Conservation (phyloP, 2,888 invertebrate species). For the Eristalis arbustorum region DNA sequence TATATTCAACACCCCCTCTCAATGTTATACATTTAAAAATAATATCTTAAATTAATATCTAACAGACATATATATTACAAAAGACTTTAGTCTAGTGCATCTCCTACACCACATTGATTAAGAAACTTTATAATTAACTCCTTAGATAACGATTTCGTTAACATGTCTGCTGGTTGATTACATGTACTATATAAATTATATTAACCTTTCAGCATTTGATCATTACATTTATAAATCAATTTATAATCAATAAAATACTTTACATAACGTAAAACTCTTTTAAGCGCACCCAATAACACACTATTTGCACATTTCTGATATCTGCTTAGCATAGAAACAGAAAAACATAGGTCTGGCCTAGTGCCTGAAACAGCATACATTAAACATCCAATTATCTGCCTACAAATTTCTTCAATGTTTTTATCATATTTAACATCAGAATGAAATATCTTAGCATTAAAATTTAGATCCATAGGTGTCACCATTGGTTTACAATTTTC, state of each 20-base stretch:
- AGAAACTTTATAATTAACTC: too few relatives aligned
- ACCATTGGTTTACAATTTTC: constrained; percentile 27
- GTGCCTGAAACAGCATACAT: constrained; percentile 29
- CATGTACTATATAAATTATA: constrained; percentile 11
- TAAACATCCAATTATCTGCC: constrained; percentile 26
- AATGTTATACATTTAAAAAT: too few relatives aligned
- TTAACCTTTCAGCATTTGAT: constrained; percentile 31
- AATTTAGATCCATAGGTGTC: constrained; percentile 33
- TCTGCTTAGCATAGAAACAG: constrained; percentile 44
- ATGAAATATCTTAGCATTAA: not conserved
- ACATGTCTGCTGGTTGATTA: too few relatives aligned
- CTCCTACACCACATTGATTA: too few relatives aligned
- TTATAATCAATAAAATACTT: constrained; percentile 13
- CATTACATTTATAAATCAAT: constrained; percentile 8
- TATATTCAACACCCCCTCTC: not conserved
- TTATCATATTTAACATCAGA: not conserved
- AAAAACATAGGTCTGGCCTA: constrained; percentile 44
- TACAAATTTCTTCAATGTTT: constrained; percentile 8
- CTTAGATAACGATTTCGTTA: too few relatives aligned
- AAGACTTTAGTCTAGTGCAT: too few relatives aligned
- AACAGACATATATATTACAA: too few relatives aligned
- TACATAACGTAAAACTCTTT: constrained; percentile 49
- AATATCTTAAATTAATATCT: too few relatives aligned
- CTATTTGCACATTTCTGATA: constrained; percentile 39
- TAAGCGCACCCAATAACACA: constrained; percentile 29